Percentiles rank a stretch among this genome's conserved stretches.
Evolutionary conservation across 2,113 vertebrate genomes (phyloP).

Genomic region (Thinocorus orbignyianus): DNA sequence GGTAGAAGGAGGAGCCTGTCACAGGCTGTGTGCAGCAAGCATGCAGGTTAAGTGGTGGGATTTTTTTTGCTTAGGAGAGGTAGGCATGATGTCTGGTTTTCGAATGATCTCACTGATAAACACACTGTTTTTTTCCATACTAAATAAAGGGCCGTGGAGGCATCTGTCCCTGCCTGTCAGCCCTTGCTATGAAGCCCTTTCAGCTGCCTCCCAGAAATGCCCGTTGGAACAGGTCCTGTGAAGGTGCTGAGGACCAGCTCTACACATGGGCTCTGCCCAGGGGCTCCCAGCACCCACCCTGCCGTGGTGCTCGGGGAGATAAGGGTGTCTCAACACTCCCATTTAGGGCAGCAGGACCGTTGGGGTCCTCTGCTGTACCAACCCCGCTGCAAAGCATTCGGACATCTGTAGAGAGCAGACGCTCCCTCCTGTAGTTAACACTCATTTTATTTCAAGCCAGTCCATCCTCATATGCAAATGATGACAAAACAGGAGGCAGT

Average conservation of each 20-base stretch:
- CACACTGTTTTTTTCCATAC: neutral
- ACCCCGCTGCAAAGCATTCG: fast-evolving
- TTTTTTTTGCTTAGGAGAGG: neutral
- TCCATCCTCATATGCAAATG: neutral
- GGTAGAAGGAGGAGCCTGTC: neutral
- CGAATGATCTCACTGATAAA: neutral
- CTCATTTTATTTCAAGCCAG: neutral
- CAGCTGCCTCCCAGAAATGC: neutral
- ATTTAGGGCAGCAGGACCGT: neutral
- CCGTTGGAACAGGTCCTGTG: fast-evolving
- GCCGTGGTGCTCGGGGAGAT: fast-evolving
- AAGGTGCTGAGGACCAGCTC: neutral
- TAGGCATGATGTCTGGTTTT: neutral
- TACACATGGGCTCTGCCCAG: neutral
- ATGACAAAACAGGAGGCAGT: neutral
- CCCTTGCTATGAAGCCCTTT: neutral
- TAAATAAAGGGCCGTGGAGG: neutral
- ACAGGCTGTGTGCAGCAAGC: neutral
- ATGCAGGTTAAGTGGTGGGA: neutral
- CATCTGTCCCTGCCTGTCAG: conserved; percentile 38
- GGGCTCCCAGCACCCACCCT: neutral
- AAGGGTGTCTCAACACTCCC: neutral
- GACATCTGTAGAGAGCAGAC: neutral
- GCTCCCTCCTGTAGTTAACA: fast-evolving
- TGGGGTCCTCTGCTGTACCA: neutral